Conservation (phyloP, 92 coral and sea anemone species). For the Palythoa heliodiscus region DNA sequence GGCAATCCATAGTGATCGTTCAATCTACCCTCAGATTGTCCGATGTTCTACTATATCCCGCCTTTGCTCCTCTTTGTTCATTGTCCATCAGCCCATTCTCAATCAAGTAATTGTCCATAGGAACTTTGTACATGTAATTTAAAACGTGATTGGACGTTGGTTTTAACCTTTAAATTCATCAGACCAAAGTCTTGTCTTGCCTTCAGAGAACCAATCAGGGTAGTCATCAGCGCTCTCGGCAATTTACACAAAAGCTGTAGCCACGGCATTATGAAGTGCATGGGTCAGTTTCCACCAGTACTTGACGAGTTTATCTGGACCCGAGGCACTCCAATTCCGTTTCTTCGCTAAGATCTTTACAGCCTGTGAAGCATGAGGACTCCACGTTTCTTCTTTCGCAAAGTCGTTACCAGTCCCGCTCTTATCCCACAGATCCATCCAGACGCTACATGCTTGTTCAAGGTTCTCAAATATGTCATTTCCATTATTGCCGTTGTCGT, state of each 20-base stretch:
- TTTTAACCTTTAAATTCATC: conserved; percentile 61
- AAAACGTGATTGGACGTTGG: conserved; percentile 65
- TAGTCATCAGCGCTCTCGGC: no score
- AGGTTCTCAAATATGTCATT: neutral
- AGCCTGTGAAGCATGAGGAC: no score
- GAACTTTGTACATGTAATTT: conserved; percentile 44
- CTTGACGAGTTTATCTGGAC: neutral
- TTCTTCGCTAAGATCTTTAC: no score
- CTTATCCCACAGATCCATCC: neutral
- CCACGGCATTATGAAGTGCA: conserved; percentile 1
- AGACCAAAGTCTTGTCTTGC: no score
- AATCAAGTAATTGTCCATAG: conserved; percentile 55
- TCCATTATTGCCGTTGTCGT: neutral
- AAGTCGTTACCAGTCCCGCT: no score
- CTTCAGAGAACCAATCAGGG: conserved; percentile 56
- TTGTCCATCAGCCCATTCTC: conserved; percentile 44
- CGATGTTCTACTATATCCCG: conserved; percentile 54
- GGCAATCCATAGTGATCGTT: conserved; percentile 61
- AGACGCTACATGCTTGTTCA: conserved; percentile 28
- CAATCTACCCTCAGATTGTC: conserved; percentile 68
- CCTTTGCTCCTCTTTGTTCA: conserved; percentile 60
- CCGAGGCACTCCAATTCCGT: no score
- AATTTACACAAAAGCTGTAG: no score
- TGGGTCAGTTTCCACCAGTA: neutral
- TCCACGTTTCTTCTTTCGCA: no score